phyloP scores from a whole-genome alignment of 2,113 vertebrate genomes.

The Nyctereutes procyonoides region DNA sequence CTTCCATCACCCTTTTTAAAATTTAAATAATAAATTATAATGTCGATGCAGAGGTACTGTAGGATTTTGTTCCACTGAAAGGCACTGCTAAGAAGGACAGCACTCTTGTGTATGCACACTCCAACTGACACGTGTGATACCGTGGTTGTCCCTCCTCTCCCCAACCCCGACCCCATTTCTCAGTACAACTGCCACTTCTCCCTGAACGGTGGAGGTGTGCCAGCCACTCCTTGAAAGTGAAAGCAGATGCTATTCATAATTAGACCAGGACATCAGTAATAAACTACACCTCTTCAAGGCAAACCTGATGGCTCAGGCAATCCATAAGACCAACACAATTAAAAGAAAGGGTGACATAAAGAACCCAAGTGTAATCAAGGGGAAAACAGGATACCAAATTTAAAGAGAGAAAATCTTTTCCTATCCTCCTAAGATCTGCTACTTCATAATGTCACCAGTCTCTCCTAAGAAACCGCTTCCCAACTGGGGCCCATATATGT shows the following conservation, averaged over 20 bases:
- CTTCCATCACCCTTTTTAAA: neutral
- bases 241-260: neutral
- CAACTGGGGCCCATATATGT: too few relatives aligned
- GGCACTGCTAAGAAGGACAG: neutral
- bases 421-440: neutral
- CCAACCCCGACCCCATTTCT: neutral
- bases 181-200: neutral
- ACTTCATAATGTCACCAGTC: neutral
- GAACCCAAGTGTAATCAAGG: neutral
- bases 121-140: neutral
- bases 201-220: neutral
- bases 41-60: neutral
- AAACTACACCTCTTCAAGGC: neutral
- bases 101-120: accelerated
- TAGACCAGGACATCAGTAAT: neutral
- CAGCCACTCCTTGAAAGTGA: neutral
- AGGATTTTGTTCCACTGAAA: neutral
- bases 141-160: neutral
- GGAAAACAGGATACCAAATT: neutral
- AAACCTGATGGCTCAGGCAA: neutral
- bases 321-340: neutral
- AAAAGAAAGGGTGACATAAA: neutral
- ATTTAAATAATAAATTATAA: neutral
- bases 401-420: neutral
- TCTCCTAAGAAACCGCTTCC: neutral